A percentile compares a stretch with the other conserved stretches of the same genome.
phyloP scores from a whole-genome alignment of 2,797 vertebrate genomes.

The Microchirus variegatus region DNA sequence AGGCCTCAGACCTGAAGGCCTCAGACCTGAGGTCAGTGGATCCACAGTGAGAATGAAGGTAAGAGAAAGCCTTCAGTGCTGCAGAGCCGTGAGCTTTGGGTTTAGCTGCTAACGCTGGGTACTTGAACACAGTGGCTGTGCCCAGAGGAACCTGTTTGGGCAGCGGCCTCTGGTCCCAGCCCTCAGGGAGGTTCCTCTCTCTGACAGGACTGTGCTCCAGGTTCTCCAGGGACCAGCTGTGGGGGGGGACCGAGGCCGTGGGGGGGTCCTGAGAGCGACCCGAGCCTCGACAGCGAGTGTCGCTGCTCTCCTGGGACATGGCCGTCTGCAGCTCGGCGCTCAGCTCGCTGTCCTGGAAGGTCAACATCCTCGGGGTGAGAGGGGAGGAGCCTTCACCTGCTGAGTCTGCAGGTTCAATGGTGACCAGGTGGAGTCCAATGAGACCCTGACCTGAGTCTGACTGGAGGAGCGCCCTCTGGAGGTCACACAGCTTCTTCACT shows the following conservation, averaged over 20 bases:
- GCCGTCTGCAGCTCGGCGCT: conserved; percentile 92
- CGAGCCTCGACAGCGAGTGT: conserved; percentile 87
- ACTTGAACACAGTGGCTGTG: conserved; percentile 85
- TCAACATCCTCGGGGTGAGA: conserved; percentile 81
- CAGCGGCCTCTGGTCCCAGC: conserved; percentile 82
- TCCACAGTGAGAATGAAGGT: conserved; percentile 79
- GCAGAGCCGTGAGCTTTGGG: conserved; percentile 70
- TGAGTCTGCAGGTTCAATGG: conserved; percentile 72
- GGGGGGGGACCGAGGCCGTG: conserved; percentile 69
- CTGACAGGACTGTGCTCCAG: conserved; percentile 78
- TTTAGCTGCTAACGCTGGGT: conserved; percentile 82
- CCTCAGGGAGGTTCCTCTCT: conserved; percentile 91
- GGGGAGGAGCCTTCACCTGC: conserved; percentile 63
- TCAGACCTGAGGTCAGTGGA: conserved; percentile 57
- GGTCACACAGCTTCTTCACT: conserved; percentile 90
- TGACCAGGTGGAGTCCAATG: conserved; percentile 67
- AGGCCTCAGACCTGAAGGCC: no score
- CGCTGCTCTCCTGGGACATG: conserved; percentile 93
- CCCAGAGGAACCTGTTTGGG: conserved; percentile 78
- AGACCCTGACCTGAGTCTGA: conserved; percentile 55
- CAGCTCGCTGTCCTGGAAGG: conserved; percentile 91
- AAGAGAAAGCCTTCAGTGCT: conserved; percentile 81
- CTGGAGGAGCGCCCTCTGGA: conserved; percentile 80
- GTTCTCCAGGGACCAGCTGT: conserved; percentile 83
- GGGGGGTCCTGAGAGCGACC: conserved; percentile 90